Conservation (phyloP, 2,888 invertebrate species). For the Tetrapedia diversipes region DNA sequence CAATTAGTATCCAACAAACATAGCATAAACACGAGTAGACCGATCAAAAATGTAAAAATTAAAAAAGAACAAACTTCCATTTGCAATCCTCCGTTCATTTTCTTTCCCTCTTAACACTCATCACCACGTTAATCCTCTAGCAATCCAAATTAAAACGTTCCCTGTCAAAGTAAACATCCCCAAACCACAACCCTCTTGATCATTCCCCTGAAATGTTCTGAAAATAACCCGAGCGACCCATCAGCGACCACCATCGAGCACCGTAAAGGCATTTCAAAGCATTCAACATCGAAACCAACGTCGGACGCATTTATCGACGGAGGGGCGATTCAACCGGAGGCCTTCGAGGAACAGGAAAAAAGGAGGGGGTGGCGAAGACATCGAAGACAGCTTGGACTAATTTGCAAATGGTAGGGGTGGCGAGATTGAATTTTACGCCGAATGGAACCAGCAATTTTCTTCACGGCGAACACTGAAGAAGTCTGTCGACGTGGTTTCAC, state of each 20-base stretch:
- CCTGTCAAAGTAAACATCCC: too few relatives aligned
- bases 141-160: too few relatives aligned
- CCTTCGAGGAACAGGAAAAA: neutral
- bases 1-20: too few relatives aligned
- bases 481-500: constrained; percentile 52
- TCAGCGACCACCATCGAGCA: neutral
- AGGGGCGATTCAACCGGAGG: constrained; percentile 1
- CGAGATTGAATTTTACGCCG: constrained; percentile 75
- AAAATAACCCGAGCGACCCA: constrained; percentile 3
- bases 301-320: constrained; percentile 1
- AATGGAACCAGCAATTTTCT: constrained; percentile 72
- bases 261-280: neutral
- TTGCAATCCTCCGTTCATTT: too few relatives aligned
- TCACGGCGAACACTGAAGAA: constrained; percentile 45
- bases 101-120: too few relatives aligned
- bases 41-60: too few relatives aligned
- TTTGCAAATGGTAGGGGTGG: constrained; percentile 74
- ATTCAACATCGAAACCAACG: neutral
- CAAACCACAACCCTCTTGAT: neutral
- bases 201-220: neutral
- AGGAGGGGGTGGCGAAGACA: neutral
- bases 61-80: too few relatives aligned
- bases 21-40: too few relatives aligned
- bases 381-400: constrained; percentile 63
- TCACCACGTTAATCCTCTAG: too few relatives aligned